A percentile compares a stretch with the other conserved stretches of the same genome.
Evolutionary conservation across 2,797 vertebrate species (phyloP).

Genomic region (Fistularia tabacaria): DNA sequence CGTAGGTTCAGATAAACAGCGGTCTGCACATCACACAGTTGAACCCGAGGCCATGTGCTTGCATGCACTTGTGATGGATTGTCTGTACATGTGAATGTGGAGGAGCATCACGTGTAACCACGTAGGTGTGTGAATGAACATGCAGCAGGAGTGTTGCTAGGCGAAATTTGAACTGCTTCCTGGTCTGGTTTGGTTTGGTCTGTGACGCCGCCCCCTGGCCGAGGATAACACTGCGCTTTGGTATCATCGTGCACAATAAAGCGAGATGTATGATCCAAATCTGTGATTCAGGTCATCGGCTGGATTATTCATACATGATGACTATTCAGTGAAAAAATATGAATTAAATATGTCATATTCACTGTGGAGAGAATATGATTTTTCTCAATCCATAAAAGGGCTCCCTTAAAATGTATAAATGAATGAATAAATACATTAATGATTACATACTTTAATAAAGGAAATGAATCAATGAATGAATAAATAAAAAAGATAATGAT

Average conservation of each 20-base stretch:
- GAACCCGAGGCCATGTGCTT: slow-evolving; percentile 11
- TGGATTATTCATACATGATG: too few species aligned
- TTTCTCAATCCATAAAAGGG: too few species aligned
- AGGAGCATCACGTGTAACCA: slow-evolving; percentile 54
- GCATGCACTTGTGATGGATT: slow-evolving; percentile 43
- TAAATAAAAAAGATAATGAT: too few species aligned
- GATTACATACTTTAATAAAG: too few species aligned
- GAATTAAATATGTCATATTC: too few species aligned
- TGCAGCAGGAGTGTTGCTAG: slow-evolving; percentile 64
- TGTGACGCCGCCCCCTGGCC: slow-evolving; percentile 48
- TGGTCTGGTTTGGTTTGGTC: slow-evolving; percentile 22
- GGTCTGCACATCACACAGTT: slow-evolving; percentile 2
- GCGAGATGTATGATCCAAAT: neutral
- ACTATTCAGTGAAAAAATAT: too few species aligned
- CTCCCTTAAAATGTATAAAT: too few species aligned
- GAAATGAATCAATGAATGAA: too few species aligned
- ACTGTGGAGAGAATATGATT: too few species aligned
- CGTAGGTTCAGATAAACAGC: neutral
- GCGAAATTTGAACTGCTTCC: slow-evolving; percentile 45
- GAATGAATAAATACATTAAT: too few species aligned
- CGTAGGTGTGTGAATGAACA: slow-evolving; percentile 68
- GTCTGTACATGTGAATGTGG: slow-evolving; percentile 57
- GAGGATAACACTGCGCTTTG: neutral
- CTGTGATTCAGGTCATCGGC: too few species aligned
- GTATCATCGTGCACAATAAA: neutral